A percentile compares a stretch with the other conserved stretches of the same genome.
These are phyloP conservation scores for Percopsis transmontana DNA, from an alignment of 2,113 vertebrate genomes.

Conservation along the genomic window DNA sequence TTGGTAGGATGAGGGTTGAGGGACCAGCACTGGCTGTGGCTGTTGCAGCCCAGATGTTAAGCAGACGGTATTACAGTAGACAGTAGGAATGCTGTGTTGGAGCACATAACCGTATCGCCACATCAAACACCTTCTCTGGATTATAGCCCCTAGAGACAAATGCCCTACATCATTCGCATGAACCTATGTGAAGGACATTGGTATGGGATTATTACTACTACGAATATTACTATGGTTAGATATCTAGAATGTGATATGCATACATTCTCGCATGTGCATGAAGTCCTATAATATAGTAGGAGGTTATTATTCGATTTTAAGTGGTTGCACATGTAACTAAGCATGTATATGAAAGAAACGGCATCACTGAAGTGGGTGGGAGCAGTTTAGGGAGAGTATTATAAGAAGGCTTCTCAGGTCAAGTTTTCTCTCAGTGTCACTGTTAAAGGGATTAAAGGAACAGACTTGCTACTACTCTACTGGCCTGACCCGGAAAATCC, in stretches of 20 bases:
- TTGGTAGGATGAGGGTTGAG: too few species aligned
- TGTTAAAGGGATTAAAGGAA: slow-evolving; percentile 28
- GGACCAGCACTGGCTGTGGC: slow-evolving; percentile 28
- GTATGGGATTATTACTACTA: slow-evolving; percentile 22
- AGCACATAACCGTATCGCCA: slow-evolving; percentile 30
- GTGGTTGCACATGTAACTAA: slow-evolving; percentile 3
- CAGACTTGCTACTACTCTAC: slow-evolving; percentile 3
- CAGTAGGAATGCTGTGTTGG: slow-evolving; percentile 64
- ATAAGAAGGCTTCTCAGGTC: slow-evolving; percentile 57
- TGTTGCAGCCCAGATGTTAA: slow-evolving; percentile 61
- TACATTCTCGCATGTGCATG: background rate
- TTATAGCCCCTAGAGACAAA: slow-evolving; percentile 12
- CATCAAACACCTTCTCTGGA: slow-evolving; percentile 69
- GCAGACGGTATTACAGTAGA: slow-evolving; percentile 74
- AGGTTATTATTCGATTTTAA: too few species aligned
- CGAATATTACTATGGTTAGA: background rate
- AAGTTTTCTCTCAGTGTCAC: slow-evolving; percentile 45
- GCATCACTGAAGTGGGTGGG: slow-evolving; percentile 53
- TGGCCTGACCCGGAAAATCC: slow-evolving; percentile 14
- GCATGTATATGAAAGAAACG: slow-evolving; percentile 18
- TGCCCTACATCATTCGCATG: slow-evolving; percentile 11
- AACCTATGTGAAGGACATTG: slow-evolving; percentile 11
- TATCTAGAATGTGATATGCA: background rate
- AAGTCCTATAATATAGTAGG: background rate
- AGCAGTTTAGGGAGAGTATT: slow-evolving; percentile 45